Conservation (phyloP, 2,797 vertebrate species). For the Hirundo rustica region DNA sequence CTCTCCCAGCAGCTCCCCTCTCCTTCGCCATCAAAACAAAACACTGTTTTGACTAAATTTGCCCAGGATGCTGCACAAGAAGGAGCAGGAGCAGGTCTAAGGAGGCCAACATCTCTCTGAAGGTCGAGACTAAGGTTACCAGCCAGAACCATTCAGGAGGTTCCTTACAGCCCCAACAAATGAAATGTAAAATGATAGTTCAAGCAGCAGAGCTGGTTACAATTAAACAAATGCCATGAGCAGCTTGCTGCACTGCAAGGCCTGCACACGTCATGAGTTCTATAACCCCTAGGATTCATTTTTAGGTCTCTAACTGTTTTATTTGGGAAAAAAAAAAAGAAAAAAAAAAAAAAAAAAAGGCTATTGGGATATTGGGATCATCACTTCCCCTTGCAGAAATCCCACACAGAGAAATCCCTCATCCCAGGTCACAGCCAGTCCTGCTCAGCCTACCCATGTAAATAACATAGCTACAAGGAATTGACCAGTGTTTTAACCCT, state of each 20-base stretch:
- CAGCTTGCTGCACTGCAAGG: not conserved
- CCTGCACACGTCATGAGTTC: not conserved
- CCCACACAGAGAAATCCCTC: not conserved
- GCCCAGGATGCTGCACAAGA: conserved; percentile 43
- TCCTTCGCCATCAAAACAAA: conserved; percentile 52
- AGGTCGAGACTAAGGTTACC: conserved; percentile 72
- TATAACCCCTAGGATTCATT: not conserved
- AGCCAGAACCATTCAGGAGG: conserved; percentile 15
- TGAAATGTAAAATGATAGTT: not conserved
- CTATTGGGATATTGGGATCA: not conserved
- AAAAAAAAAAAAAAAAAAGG: accelerated
- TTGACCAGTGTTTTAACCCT: not conserved
- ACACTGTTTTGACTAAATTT: conserved; percentile 61
- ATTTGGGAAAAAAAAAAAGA: accelerated
- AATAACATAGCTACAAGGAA: not conserved
- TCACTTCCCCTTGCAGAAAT: not conserved
- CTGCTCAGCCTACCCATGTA: not conserved
- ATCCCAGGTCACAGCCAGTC: not conserved
- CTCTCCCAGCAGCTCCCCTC: conserved; percentile 8
- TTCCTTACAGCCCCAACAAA: not conserved
- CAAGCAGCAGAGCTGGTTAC: not conserved
- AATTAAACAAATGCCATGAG: not conserved
- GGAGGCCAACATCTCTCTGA: conserved; percentile 51
- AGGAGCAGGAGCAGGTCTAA: conserved; percentile 20
- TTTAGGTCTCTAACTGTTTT: not conserved